Evolutionary conservation across 2,797 vertebrate species (phyloP), one percentile per base, ranked within the genome.

Genomic region (Chromobotia macracanthus): DNA sequence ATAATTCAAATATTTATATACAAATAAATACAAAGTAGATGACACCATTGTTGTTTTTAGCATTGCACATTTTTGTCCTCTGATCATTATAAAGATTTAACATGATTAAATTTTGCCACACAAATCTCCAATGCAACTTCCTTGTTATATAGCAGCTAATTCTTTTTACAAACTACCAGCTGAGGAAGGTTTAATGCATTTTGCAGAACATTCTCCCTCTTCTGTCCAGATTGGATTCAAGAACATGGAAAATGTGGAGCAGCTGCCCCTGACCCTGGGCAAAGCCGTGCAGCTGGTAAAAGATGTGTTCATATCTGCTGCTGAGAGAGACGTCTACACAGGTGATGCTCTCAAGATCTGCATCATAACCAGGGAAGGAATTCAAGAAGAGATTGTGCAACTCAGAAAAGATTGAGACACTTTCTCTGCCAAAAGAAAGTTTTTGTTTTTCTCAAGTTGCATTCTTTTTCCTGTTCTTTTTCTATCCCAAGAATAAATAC

Each of bases 261-360:
- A 95, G 0, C 75, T 97, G 18, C 95, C 97, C 2, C 90, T 99
- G 84, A 93, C 94, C 75, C 84, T 92, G 91, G 97, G 98, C 16
- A 98, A 96, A 88, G 96, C 97, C 0, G 82, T 96, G 86, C 95
- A 96, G 84, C 93, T 99, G 79, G 96, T 99, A 83, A 98, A 97
- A 86, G 98, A 99, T 3, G 98, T 99, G 75, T 99, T 99, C 86
- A 94, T 97, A 86, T 99, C 98, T 0, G 98, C 98, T 0, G 96
- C 98, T 0, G 98, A 99, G 90, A 95, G 98, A 89, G 98, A 99
- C 0, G 97, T 99, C 79, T 99, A 99, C 89, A 99, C 98, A 0
- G 98, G 98, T 41, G 98, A 99, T 7, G 95, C 95, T 0, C 95
- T 99, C 15, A 93, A 91, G 82, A 91, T 99, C 83, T 97, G 96